Percentiles rank a stretch among this genome's conserved stretches.
Evolutionary conservation across 1,140 invertebrate species (phyloP).

Genomic region (Geopemphigus sp.): DNA sequence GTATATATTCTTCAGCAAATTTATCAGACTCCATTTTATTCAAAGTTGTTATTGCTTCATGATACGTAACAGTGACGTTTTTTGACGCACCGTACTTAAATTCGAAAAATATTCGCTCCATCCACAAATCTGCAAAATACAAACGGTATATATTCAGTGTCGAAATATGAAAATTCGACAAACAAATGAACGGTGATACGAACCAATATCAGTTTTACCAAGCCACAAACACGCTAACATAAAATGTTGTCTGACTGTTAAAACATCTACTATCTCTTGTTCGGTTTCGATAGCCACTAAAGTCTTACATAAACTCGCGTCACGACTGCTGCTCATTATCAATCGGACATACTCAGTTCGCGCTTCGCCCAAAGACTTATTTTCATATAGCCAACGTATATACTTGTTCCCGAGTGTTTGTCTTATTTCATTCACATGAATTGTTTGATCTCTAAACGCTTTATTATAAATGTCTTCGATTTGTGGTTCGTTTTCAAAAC

Average conservation of each 20-base stretch:
- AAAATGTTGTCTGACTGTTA: constrained; percentile 27
- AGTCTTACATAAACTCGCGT: constrained; percentile 30
- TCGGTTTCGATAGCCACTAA: not conserved
- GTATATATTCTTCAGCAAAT: constrained; percentile 18
- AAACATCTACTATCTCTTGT: constrained; percentile 1
- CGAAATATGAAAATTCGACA: not conserved
- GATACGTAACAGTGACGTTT: constrained; percentile 10
- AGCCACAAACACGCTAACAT: constrained; percentile 26
- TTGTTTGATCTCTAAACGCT: constrained; percentile 13
- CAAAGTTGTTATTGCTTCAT: constrained; percentile 35
- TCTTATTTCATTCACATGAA: not conserved
- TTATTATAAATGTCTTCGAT: not conserved
- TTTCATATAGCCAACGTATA: constrained; percentile 5
- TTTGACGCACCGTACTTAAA: constrained; percentile 25
- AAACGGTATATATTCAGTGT: not conserved
- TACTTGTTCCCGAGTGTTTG: constrained; percentile 21
- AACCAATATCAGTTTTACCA: constrained; percentile 38
- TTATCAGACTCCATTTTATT: constrained; percentile 36
- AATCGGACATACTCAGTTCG: constrained; percentile 15
- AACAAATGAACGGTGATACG: not conserved
- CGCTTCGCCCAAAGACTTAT: not conserved
- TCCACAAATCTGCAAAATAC: constrained; percentile 24
- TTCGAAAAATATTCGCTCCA: constrained; percentile 36
- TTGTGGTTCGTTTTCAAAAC: not conserved
- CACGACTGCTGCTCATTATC: not conserved